These are phyloP conservation scores for Parazoanthus atlanticus DNA, from an alignment of 92 coral and sea anemone genomes.

Conservation along the genomic window DNA sequence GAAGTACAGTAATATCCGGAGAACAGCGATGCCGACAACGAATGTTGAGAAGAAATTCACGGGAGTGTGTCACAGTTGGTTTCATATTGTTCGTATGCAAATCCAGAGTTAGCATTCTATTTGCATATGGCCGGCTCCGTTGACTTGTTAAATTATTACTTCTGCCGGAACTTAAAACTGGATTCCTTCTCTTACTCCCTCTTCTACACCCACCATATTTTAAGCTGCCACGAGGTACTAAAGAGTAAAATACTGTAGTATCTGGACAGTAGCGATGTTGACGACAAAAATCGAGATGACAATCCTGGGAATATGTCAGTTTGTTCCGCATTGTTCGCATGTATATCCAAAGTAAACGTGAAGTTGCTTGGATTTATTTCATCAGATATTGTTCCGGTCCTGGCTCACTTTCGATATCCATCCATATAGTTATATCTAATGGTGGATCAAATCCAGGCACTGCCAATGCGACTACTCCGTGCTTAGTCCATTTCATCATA, in stretches of 20 bases:
- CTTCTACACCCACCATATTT: background rate
- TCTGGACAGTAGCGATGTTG: constrained; percentile 6
- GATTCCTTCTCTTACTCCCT: background rate
- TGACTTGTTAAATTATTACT: no score
- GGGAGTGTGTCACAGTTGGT: background rate
- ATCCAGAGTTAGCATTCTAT: background rate
- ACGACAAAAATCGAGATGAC: constrained; percentile 9
- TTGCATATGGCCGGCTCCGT: no score
- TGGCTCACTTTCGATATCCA: background rate
- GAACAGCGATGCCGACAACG: background rate
- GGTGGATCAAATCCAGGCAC: constrained; percentile 2
- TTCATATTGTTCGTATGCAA: constrained; percentile 8
- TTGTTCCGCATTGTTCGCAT: constrained; percentile 11
- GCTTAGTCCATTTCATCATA: background rate
- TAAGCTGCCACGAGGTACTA: background rate
- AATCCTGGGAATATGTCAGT: constrained; percentile 3
- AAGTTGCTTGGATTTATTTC: constrained; percentile 23
- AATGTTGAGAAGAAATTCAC: background rate
- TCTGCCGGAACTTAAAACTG: background rate
- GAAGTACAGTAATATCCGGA: background rate
- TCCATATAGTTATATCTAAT: constrained; percentile 19
- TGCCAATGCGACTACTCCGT: constrained; percentile 1
- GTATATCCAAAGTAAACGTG: constrained; percentile 19
- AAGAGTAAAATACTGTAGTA: constrained; percentile 8
- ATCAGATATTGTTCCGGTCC: no score